phyloP scores from a whole-genome alignment of 2,888 invertebrate genomes.

The Eurois occulta region DNA sequence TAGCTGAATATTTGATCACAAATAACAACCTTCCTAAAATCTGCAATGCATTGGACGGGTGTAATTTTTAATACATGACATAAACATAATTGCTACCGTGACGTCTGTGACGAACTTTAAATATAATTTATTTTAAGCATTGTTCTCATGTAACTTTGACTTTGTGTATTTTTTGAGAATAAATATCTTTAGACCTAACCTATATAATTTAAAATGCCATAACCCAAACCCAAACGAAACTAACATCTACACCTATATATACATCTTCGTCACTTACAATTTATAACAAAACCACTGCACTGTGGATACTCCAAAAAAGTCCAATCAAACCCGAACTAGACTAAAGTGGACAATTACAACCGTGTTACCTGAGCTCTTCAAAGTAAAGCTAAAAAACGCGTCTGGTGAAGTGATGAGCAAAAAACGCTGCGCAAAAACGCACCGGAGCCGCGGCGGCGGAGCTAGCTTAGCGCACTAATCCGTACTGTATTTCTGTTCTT shows the following conservation, averaged over 20 bases:
- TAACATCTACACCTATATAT: background rate
- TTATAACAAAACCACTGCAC: background rate
- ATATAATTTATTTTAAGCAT: too few relatives aligned
- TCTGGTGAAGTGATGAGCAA: conserved; percentile 31
- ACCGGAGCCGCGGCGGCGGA: conserved; percentile 19
- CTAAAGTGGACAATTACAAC: conserved; percentile 40
- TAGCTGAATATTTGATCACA: too few relatives aligned
- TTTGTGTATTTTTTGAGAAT: too few relatives aligned
- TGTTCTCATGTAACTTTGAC: too few relatives aligned
- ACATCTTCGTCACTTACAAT: conserved; percentile 3
- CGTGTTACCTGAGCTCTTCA: conserved; percentile 11
- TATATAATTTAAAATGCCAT: too few relatives aligned
- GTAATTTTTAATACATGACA: too few relatives aligned
- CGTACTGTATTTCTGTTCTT: conserved; percentile 31
- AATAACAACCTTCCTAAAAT: too few relatives aligned
- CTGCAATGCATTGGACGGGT: too few relatives aligned
- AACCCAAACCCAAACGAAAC: too few relatives aligned
- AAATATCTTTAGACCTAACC: too few relatives aligned
- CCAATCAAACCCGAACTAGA: conserved; percentile 30
- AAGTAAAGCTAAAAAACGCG: conserved; percentile 31
- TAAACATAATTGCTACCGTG: too few relatives aligned
- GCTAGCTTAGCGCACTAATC: conserved; percentile 55
- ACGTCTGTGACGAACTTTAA: too few relatives aligned
- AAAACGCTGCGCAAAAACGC: conserved; percentile 42
- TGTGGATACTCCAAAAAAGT: conserved; percentile 8